A percentile compares a stretch with the other conserved stretches of the same genome.
Conservation (phyloP, 2,797 vertebrate species). For the Sebastes melanostomus region DNA sequence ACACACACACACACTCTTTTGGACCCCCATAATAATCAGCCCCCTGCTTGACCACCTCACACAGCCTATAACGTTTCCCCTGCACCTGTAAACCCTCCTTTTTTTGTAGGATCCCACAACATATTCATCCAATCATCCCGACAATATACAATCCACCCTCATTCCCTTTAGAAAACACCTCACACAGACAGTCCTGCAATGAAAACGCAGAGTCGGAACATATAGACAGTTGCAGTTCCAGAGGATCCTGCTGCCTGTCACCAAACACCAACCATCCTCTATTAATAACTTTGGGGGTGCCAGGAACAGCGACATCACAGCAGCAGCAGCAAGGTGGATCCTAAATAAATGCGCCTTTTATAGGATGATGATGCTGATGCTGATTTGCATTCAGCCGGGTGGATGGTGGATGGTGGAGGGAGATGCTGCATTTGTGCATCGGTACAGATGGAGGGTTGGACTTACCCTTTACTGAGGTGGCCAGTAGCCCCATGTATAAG, state of each 20-base stretch:
- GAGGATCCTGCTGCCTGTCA: constrained; percentile 3
- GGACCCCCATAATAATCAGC: constrained; percentile 46
- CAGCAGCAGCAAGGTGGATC: constrained; percentile 14
- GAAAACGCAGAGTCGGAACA: constrained; percentile 18
- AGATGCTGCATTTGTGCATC: constrained; percentile 68
- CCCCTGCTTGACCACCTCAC: constrained; percentile 40
- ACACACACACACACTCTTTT: not conserved
- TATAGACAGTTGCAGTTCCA: not conserved
- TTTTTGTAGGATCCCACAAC: not conserved
- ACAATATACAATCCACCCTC: not conserved
- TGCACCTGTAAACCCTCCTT: not conserved
- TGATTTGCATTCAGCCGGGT: constrained; percentile 69
- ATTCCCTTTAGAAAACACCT: not conserved
- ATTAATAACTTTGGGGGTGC: constrained; percentile 65
- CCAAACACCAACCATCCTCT: constrained; percentile 22
- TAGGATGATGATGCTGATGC: constrained; percentile 36
- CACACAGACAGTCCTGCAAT: not conserved
- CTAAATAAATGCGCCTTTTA: constrained; percentile 42
- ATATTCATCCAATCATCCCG: not conserved
- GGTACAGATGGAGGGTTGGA: constrained; percentile 58
- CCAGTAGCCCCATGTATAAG: constrained; percentile 88
- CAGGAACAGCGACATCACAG: constrained; percentile 26
- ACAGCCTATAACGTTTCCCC: not conserved
- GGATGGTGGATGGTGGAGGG: constrained; percentile 42
- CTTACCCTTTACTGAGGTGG: constrained; percentile 91